Percentiles rank a stretch among this genome's conserved stretches.
Evolutionary conservation across 2,888 invertebrate genomes (phyloP).

Genomic region (Ichneumoninae sp.): DNA sequence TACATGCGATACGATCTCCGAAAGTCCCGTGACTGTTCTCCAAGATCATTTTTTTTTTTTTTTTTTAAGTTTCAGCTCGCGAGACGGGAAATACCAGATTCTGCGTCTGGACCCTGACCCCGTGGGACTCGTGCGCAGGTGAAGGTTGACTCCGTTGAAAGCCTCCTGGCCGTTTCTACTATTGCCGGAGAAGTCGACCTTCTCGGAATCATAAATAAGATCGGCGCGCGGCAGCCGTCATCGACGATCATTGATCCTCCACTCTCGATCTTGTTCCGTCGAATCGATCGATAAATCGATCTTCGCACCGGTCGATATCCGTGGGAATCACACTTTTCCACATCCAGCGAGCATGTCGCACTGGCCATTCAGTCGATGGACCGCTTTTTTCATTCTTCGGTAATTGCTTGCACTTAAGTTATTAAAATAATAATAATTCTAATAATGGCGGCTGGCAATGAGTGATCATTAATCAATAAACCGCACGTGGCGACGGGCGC

Average conservation of each 20-base stretch:
- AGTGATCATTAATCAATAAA: neutral
- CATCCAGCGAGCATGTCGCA: neutral
- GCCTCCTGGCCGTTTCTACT: constrained; percentile 45
- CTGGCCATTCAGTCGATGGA: constrained; percentile 2
- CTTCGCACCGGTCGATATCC: constrained; percentile 38
- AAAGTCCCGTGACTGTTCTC: constrained; percentile 12
- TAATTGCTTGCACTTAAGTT: neutral
- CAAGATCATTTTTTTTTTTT: constrained; percentile 24
- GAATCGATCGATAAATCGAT: constrained; percentile 46
- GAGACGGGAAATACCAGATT: constrained; percentile 49
- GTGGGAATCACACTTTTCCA: constrained; percentile 46
- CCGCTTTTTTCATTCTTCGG: neutral
- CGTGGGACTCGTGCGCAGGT: constrained; percentile 51
- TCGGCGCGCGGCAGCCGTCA: constrained; percentile 56
- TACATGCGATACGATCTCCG: constrained; percentile 3
- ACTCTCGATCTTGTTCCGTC: constrained; percentile 53
- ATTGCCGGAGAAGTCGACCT: constrained; percentile 50
- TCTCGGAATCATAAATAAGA: constrained; percentile 72
- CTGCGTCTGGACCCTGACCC: constrained; percentile 59
- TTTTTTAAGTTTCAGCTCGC: neutral
- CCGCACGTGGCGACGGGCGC: neutral
- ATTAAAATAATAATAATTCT: neutral
- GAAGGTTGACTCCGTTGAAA: constrained; percentile 33
- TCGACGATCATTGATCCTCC: constrained; percentile 58
- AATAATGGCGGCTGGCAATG: neutral